phyloP scores from a whole-genome alignment of 2,888 invertebrate species.

The Cheilosia soror region DNA sequence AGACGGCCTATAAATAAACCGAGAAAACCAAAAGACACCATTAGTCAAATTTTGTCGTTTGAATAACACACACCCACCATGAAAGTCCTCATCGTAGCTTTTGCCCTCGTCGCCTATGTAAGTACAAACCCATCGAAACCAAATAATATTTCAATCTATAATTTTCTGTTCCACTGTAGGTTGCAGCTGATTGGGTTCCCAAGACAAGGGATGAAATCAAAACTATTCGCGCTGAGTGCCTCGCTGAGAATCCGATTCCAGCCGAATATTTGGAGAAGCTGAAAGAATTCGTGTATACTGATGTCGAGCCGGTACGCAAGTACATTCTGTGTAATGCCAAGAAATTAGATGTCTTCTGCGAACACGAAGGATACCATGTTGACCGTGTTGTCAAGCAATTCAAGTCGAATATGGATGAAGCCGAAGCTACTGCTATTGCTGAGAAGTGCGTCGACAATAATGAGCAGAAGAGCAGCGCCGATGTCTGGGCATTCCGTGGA shows the following conservation, averaged over 20 bases:
- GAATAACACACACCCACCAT: slow-evolving; percentile 25
- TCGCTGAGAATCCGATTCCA: slow-evolving; percentile 78
- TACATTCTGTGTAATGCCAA: slow-evolving; percentile 79
- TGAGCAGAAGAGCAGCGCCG: slow-evolving; percentile 78
- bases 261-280: slow-evolving; percentile 77
- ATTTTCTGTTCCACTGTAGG: neutral
- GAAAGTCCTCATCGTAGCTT: slow-evolving; percentile 31
- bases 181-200: slow-evolving; percentile 78
- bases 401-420: slow-evolving; percentile 80
- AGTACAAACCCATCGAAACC: neutral
- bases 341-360: slow-evolving; percentile 80
- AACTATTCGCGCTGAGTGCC: slow-evolving; percentile 79
- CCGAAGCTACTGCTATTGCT: slow-evolving; percentile 80
- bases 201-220: slow-evolving; percentile 80
- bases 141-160: neutral
- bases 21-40: neutral
- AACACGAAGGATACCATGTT: slow-evolving; percentile 79
- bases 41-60: slow-evolving; percentile 28
- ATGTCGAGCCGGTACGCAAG: slow-evolving; percentile 80
- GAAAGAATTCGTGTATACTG: slow-evolving; percentile 79
- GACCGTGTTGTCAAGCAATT: slow-evolving; percentile 82
- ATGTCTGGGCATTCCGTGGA: slow-evolving; percentile 82
- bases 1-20: slow-evolving; percentile 30
- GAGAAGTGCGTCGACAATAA: slow-evolving; percentile 81
- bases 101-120: slow-evolving; percentile 36